Evolutionary conservation across 2,113 vertebrate genomes (phyloP).

Genomic region (Arvicanthis niloticus): DNA sequence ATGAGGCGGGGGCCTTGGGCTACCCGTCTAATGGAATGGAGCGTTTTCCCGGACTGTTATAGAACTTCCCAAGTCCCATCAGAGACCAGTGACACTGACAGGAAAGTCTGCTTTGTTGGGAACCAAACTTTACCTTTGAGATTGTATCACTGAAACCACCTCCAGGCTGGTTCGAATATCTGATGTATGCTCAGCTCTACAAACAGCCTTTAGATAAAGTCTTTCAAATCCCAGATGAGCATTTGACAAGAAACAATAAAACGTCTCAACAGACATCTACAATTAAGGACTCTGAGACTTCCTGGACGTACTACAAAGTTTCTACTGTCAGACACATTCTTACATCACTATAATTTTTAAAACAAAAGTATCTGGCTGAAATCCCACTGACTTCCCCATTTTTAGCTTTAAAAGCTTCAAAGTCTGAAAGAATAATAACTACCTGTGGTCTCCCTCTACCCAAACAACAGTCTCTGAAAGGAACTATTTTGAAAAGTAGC

Average conservation of each 20-base stretch:
- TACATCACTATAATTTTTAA: background rate
- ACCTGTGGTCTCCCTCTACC: background rate
- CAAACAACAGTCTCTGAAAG: background rate
- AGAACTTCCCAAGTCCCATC: background rate
- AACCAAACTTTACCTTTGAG: slow-evolving; percentile 2
- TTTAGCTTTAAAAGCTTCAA: background rate
- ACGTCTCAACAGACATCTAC: background rate
- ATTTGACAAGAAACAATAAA: slow-evolving; percentile 10
- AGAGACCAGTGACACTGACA: background rate
- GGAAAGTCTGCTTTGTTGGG: slow-evolving; percentile 21
- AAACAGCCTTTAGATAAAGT: slow-evolving; percentile 5
- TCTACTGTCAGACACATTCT: background rate
- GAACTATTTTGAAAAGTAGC: background rate
- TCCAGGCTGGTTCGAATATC: background rate
- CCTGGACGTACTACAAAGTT: background rate
- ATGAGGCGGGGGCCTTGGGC: background rate
- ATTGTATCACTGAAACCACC: background rate
- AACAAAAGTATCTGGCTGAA: background rate
- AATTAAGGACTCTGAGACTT: background rate
- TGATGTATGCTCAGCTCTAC: background rate
- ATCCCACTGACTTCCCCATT: background rate
- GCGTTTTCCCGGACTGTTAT: background rate
- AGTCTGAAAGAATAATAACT: slow-evolving; percentile 16
- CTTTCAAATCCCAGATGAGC: background rate
- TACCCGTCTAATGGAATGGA: background rate